A percentile compares a stretch with the other conserved stretches of the same genome.
These are phyloP conservation scores for Rhimphoctona megacephalus DNA, from an alignment of 2,888 invertebrate genomes.

Conservation along the genomic window DNA sequence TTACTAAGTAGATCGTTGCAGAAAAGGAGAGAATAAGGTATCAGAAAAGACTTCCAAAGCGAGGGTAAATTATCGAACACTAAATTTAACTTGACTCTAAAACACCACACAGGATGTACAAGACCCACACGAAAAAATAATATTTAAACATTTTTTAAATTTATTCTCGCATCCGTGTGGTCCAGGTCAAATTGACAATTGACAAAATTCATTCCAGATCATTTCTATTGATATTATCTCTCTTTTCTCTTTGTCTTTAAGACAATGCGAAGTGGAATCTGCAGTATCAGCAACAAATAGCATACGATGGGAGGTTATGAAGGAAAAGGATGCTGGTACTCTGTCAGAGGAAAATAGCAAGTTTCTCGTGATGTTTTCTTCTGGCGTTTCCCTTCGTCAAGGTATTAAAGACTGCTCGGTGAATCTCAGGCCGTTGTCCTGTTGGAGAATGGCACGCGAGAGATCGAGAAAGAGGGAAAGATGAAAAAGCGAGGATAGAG, in stretches of 20 bases:
- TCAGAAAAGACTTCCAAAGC: not conserved
- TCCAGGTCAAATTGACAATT: not conserved
- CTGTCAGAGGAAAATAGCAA: constrained; percentile 8
- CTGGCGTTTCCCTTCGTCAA: constrained; percentile 18
- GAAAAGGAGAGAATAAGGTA: not conserved
- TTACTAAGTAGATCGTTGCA: constrained; percentile 1
- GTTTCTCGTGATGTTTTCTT: constrained; percentile 32
- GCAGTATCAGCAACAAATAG: constrained; percentile 26
- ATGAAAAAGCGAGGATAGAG: not conserved
- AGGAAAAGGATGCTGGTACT: constrained; percentile 19
- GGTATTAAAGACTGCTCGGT: constrained; percentile 48
- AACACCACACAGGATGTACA: not conserved
- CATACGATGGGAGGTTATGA: not conserved
- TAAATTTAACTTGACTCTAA: not conserved
- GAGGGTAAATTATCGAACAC: not conserved
- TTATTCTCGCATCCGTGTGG: not conserved
- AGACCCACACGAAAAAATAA: not conserved
- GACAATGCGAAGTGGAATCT: constrained; percentile 9
- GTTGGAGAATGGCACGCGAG: constrained; percentile 54
- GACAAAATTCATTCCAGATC: not conserved
- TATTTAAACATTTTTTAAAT: not conserved
- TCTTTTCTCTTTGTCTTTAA: not conserved
- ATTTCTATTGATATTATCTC: not conserved
- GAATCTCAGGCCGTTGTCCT: constrained; percentile 50
- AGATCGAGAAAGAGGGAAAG: constrained; percentile 18